phyloP scores from a whole-genome alignment of 2,888 invertebrate genomes.

The Tetrapedia diversipes region DNA sequence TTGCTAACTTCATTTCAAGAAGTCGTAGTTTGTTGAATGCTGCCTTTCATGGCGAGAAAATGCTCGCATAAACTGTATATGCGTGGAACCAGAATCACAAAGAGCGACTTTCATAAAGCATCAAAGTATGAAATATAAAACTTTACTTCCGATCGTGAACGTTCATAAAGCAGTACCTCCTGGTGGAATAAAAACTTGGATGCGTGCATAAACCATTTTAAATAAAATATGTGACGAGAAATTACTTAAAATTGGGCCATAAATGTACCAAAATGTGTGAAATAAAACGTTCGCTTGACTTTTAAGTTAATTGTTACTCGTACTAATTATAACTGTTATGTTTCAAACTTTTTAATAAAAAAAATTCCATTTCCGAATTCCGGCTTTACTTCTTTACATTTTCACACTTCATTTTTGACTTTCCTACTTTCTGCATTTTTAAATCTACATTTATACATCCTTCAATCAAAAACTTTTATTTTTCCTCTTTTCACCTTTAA shows the following conservation, averaged over 20 bases:
- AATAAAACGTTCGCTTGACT: too few relatives aligned
- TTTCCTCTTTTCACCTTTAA: too few relatives aligned
- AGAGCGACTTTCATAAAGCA: conserved; percentile 17
- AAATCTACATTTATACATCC: too few relatives aligned
- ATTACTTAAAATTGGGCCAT: too few relatives aligned
- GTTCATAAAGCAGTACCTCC: conserved; percentile 7
- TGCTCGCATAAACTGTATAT: conserved; percentile 6
- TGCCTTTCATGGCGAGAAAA: conserved; percentile 10
- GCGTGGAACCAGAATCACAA: conserved; percentile 3
- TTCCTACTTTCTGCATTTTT: too few relatives aligned
- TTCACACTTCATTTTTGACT: too few relatives aligned
- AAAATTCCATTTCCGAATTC: too few relatives aligned
- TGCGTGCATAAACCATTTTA: neutral
- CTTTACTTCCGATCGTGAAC: conserved; percentile 14
- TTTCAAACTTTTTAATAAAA: too few relatives aligned
- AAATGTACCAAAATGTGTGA: too few relatives aligned
- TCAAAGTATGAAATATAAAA: conserved; percentile 26
- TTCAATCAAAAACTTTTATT: neutral
- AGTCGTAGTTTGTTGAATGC: neutral
- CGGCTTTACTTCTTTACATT: too few relatives aligned
- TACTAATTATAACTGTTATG: too few relatives aligned
- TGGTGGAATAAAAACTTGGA: neutral
- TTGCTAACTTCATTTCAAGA: neutral
- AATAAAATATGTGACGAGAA: neutral
- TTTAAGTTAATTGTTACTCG: too few relatives aligned